A percentile compares a stretch with the other conserved stretches of the same genome.
Conservation (phyloP, 2,888 invertebrate genomes). For the Luperina nickerlii region DNA sequence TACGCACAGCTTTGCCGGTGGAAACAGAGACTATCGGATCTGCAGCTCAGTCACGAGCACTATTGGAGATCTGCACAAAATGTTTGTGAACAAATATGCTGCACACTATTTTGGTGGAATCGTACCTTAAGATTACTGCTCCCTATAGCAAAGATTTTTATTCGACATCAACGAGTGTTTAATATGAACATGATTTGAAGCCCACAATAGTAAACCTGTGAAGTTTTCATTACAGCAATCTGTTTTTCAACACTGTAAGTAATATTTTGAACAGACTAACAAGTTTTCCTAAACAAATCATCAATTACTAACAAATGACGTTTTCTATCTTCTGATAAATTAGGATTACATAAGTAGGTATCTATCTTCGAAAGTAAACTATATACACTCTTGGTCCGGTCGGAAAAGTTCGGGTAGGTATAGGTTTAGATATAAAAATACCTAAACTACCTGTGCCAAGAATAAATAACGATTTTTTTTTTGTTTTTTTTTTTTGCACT, state of each 20-base stretch:
- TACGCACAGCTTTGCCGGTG: too few relatives aligned
- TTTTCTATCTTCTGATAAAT: neutral
- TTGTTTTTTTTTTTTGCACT: too few relatives aligned
- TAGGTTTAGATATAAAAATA: too few relatives aligned
- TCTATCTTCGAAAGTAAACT: neutral
- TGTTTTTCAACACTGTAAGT: constrained; percentile 2
- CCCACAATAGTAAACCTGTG: too few relatives aligned
- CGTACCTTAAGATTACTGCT: neutral
- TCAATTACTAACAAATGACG: too few relatives aligned
- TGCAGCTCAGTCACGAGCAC: too few relatives aligned
- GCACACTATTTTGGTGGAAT: too few relatives aligned
- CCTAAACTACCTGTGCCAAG: neutral
- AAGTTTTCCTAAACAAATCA: neutral
- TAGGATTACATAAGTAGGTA: neutral
- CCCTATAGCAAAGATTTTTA: too few relatives aligned
- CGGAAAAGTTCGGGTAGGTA: too few relatives aligned
- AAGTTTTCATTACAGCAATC: neutral
- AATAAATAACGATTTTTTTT: neutral
- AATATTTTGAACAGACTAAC: neutral
- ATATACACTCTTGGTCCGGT: neutral
- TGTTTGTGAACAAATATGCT: too few relatives aligned
- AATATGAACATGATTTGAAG: neutral
- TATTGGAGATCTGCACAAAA: too few relatives aligned
- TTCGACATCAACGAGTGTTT: neutral
- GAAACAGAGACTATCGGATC: too few relatives aligned